Percentiles rank a stretch among this genome's conserved stretches.
Evolutionary conservation across 2,113 vertebrate genomes (phyloP).

Genomic region (Porphyrio hochstetteri): DNA sequence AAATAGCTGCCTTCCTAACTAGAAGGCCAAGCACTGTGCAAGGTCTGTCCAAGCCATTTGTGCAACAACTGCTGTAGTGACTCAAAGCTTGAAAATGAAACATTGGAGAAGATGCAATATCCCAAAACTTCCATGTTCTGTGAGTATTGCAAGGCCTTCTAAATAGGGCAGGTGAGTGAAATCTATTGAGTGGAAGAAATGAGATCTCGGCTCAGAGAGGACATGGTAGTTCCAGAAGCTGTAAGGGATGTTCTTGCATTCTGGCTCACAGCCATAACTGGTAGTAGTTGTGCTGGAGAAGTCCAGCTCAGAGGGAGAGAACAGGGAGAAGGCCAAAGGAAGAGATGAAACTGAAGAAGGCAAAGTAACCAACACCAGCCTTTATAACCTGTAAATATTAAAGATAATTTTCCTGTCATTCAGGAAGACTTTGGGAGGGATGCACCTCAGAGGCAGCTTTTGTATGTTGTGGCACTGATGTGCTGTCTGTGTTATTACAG

Average conservation of each 20-base stretch:
- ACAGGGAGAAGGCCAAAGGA: not conserved
- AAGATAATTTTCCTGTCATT: not conserved
- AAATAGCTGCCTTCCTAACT: not conserved
- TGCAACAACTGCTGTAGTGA: not conserved
- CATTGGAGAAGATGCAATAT: not conserved
- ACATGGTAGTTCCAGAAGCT: not conserved
- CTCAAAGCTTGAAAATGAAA: not conserved
- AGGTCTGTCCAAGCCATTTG: not conserved
- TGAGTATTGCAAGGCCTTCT: not conserved
- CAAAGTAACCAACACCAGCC: not conserved
- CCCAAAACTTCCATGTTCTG: not conserved
- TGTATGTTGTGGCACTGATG: not conserved
- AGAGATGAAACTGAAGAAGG: not conserved
- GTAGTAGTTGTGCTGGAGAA: not conserved
- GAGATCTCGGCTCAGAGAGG: not conserved
- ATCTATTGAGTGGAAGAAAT: not conserved
- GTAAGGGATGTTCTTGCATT: accelerated
- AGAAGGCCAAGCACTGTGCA: not conserved
- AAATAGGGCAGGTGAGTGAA: not conserved
- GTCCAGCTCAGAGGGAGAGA: not conserved
- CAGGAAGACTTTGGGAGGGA: not conserved
- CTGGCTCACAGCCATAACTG: not conserved
- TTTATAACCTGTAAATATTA: not conserved
- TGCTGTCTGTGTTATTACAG: not conserved
- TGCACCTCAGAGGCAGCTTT: not conserved